phyloP scores from a whole-genome alignment of 2,888 invertebrate genomes.

The Luperina testacea region DNA sequence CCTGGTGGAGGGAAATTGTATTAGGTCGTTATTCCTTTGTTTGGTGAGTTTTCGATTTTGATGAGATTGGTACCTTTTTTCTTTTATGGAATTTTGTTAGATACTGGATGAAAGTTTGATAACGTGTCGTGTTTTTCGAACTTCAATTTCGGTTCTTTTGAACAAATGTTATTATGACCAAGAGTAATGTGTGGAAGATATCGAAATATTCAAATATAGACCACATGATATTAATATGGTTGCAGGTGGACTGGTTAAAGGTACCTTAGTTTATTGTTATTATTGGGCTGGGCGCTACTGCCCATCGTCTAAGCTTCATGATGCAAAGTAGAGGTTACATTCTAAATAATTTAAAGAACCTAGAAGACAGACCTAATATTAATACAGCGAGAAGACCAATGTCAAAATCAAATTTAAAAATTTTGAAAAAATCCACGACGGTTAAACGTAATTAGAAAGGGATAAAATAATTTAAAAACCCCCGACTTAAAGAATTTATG shows the following conservation, averaged over 20 bases:
- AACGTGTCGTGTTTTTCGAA: background rate
- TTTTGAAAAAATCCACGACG: too few species aligned
- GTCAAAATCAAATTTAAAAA: background rate
- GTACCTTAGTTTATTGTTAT: background rate
- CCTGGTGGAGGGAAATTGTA: background rate
- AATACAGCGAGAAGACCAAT: background rate
- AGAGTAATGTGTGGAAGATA: background rate
- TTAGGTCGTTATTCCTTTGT: conserved; percentile 11
- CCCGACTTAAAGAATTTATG: too few species aligned
- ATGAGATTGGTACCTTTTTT: conserved; percentile 10
- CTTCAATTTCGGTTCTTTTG: background rate
- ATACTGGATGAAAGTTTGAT: background rate
- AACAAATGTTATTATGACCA: background rate
- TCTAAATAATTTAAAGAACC: background rate
- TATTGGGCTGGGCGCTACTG: background rate
- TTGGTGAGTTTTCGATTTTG: conserved; percentile 21
- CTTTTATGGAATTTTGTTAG: background rate
- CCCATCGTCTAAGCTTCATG: background rate
- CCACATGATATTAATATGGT: background rate
- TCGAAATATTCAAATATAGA: background rate
- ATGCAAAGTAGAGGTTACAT: background rate
- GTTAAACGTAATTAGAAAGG: too few species aligned
- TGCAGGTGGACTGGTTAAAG: too few species aligned
- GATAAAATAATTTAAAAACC: too few species aligned
- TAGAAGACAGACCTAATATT: background rate